phyloP scores from a whole-genome alignment of 2,113 vertebrate genomes.

The Carollia perspicillata region DNA sequence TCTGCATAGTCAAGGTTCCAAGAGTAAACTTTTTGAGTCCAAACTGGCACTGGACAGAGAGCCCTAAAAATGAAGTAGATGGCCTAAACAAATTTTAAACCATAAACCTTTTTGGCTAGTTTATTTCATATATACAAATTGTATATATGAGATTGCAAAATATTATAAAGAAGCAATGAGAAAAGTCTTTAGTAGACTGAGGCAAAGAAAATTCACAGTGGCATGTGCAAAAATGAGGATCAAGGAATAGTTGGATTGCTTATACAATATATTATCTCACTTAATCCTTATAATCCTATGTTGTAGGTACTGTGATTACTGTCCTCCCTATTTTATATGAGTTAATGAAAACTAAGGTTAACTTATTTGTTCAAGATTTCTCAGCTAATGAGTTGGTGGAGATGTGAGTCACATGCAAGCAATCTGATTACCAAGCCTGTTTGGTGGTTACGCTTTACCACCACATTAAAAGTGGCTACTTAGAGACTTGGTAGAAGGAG shows the following conservation, averaged over 20 bases:
- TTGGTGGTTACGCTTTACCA: not conserved
- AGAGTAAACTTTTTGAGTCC: constrained; percentile 5
- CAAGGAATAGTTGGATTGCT: not conserved
- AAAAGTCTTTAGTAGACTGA: not conserved
- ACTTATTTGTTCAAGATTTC: not conserved
- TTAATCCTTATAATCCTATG: not conserved
- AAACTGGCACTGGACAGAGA: not conserved
- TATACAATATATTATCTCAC: not conserved
- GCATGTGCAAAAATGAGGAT: not conserved
- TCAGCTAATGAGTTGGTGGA: not conserved
- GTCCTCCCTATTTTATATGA: not conserved
- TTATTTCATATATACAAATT: not conserved
- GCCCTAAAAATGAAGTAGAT: constrained; percentile 30
- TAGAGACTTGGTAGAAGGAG: not conserved
- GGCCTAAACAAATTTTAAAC: not conserved
- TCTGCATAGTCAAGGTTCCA: not conserved
- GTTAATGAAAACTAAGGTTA: not conserved
- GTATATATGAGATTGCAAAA: too few relatives aligned
- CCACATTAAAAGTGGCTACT: not conserved
- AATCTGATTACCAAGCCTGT: not conserved
- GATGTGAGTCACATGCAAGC: not conserved
- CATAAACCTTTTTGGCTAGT: constrained; percentile 3
- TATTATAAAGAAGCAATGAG: constrained; percentile 8
- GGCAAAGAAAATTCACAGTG: not conserved
- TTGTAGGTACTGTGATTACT: not conserved